These are phyloP conservation scores for Balanococcus diminutus DNA, from an alignment of 2,888 invertebrate genomes.

Conservation along the genomic window DNA sequence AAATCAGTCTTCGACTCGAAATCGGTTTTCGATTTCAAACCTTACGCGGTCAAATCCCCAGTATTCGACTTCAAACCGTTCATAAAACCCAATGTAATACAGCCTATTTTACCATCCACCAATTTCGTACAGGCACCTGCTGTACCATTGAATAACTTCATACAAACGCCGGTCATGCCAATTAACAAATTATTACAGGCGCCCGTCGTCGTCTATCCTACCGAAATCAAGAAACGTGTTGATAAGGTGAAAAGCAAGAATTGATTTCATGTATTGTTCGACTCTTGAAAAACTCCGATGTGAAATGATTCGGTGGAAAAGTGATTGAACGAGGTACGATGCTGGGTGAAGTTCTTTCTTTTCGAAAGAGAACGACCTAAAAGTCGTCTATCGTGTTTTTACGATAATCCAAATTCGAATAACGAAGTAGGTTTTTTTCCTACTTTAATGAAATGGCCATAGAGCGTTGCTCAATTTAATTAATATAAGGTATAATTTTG, in stretches of 20 bases:
- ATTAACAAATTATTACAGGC: conserved; percentile 19
- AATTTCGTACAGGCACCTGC: background rate
- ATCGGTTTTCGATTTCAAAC: conserved; percentile 34
- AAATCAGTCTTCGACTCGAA: conserved; percentile 11
- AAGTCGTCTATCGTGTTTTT: background rate
- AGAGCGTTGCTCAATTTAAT: conserved; percentile 50
- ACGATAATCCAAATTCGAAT: background rate
- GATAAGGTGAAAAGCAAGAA: background rate
- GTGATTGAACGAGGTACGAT: background rate
- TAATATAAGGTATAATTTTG: background rate
- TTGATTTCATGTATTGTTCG: background rate
- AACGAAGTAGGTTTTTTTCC: background rate
- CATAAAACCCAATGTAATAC: background rate
- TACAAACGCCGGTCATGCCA: conserved; percentile 29
- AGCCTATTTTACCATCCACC: background rate
- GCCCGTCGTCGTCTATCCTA: conserved; percentile 30
- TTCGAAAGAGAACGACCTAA: background rate
- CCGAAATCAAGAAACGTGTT: conserved; percentile 28
- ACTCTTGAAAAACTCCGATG: background rate
- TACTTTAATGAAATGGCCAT: conserved; percentile 43
- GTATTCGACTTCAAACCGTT: conserved; percentile 45
- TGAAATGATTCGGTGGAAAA: background rate
- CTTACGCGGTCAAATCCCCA: background rate
- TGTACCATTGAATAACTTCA: conserved; percentile 10
- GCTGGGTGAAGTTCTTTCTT: background rate